Percentiles rank a stretch among this genome's conserved stretches.
Conservation (phyloP, 37 sponge, comb jelly and placozoan species). For the Chondrosia reniformis region DNA sequence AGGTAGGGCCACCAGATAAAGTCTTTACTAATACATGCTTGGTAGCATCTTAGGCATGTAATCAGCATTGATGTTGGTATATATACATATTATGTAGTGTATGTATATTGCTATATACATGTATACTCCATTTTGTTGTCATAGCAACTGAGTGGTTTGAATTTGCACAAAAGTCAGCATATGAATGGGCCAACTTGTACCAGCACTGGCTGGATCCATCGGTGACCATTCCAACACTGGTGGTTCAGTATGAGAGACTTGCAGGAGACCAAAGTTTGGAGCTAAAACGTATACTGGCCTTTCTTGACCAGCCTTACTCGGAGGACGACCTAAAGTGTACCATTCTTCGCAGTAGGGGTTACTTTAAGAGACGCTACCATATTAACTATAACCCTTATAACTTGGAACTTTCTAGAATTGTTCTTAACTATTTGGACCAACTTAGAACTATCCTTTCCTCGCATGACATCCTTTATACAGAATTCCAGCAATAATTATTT, state of each 20-base stretch:
- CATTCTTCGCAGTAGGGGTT: conserved; percentile 30
- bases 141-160: conserved; percentile 53
- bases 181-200: conserved; percentile 37
- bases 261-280: conserved; percentile 34
- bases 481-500: not conserved
- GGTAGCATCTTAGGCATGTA: too few species aligned
- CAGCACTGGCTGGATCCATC: conserved; percentile 55
- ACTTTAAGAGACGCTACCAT: conserved; percentile 48
- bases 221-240: conserved; percentile 25
- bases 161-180: conserved; percentile 43
- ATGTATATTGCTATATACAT: too few species aligned
- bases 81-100: too few species aligned
- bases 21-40: too few species aligned
- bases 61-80: too few species aligned
- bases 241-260: conserved; percentile 69
- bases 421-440: not conserved
- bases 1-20: too few species aligned
- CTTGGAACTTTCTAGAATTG: not conserved
- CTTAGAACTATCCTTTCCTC: not conserved
- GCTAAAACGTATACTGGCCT: conserved; percentile 44
- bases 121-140: not conserved
- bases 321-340: conserved; percentile 46
- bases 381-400: conserved; percentile 60
- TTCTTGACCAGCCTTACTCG: conserved; percentile 30
- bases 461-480: not conserved